phyloP scores from a whole-genome alignment of 2,888 invertebrate species.

The Habroteleia sp. region DNA sequence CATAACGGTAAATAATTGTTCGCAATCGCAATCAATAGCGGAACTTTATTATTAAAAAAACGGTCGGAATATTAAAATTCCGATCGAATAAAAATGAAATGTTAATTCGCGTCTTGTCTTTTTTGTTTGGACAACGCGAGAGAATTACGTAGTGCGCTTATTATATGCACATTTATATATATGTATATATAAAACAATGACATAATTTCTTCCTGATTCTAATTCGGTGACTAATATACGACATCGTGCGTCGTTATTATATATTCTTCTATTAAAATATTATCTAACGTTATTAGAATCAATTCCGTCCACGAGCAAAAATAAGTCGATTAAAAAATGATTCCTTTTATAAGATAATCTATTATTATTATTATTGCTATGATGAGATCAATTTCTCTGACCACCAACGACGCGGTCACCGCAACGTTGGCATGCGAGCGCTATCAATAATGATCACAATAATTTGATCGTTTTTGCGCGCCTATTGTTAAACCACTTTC shows the following conservation, averaged over 20 bases:
- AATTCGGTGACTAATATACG: conserved; percentile 51
- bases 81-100: conserved; percentile 45
- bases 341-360: conserved; percentile 35
- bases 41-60: conserved; percentile 32
- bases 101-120: conserved; percentile 37
- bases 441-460: too few species aligned
- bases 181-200: conserved; percentile 21
- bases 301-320: conserved; percentile 22
- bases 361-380: conserved; percentile 25
- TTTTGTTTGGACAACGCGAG: conserved; percentile 18
- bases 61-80: conserved; percentile 26
- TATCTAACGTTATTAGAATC: conserved; percentile 37
- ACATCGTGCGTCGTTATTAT: conserved; percentile 11
- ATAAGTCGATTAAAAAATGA: conserved; percentile 19
- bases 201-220: conserved; percentile 59
- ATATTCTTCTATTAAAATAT: conserved; percentile 33
- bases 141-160: conserved; percentile 36
- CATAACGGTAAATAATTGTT: conserved; percentile 26
- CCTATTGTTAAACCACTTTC: conserved; percentile 24
- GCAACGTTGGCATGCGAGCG: conserved; percentile 4
- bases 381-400: conserved; percentile 35
- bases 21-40: conserved; percentile 16
- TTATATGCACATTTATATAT: conserved; percentile 33
- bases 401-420: conserved; percentile 18
- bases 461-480: not conserved